A percentile compares a stretch with the other conserved stretches of the same genome.
These are phyloP conservation scores for Tenrec ecaudatus DNA, from an alignment of 2,113 vertebrate genomes.

Conservation along the genomic window DNA sequence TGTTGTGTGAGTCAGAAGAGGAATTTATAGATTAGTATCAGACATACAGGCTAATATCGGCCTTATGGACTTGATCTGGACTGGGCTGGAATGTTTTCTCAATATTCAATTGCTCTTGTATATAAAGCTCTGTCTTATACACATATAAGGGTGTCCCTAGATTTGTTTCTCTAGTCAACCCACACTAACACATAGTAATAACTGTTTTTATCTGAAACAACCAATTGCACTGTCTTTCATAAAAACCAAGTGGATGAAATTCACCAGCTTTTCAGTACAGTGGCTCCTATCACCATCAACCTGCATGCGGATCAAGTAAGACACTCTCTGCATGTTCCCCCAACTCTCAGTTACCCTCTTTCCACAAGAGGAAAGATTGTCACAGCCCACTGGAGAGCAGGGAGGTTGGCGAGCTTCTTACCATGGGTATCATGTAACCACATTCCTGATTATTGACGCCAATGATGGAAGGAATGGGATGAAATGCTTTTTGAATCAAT, in stretches of 20 bases:
- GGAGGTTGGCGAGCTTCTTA: conserved; percentile 39
- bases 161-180: too few species aligned
- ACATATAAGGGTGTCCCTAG: too few species aligned
- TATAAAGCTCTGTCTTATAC: too few species aligned
- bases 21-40: too few species aligned
- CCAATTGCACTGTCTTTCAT: background rate
- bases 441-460: conserved; percentile 91
- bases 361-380: background rate
- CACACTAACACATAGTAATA: background rate
- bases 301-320: background rate
- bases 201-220: background rate
- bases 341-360: background rate
- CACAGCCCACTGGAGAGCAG: too few species aligned
- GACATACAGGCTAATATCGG: too few species aligned
- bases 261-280: background rate
- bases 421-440: conserved; percentile 86
- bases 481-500: conserved; percentile 84
- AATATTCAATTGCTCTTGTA: too few species aligned
- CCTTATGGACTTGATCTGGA: too few species aligned
- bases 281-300: background rate
- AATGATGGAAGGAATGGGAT: conserved; percentile 87
- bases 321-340: background rate
- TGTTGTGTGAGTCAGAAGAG: too few species aligned
- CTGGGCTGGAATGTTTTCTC: too few species aligned
- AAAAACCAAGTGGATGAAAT: background rate